phyloP scores from a whole-genome alignment of 1,140 invertebrate genomes.

The Bombus superbus region DNA sequence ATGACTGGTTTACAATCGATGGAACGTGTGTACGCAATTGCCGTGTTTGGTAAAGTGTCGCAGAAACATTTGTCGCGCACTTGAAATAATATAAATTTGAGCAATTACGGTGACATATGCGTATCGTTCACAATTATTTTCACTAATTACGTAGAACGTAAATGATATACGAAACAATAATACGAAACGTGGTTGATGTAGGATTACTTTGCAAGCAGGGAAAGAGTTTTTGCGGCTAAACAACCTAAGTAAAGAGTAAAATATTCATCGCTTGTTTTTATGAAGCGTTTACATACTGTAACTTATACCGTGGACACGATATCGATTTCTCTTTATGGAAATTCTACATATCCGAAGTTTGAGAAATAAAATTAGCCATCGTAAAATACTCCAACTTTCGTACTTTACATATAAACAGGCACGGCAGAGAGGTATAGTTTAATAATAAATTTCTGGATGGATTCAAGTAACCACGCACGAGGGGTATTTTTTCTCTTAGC shows the following conservation, averaged over 20 bases:
- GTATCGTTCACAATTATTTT: neutral
- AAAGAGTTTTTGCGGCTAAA: too few relatives aligned
- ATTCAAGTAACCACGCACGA: neutral
- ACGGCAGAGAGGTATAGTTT: neutral
- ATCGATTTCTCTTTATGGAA: neutral
- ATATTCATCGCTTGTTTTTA: too few relatives aligned
- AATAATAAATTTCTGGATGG: neutral
- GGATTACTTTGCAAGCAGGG: too few relatives aligned
- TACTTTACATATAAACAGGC: neutral
- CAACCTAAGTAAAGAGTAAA: too few relatives aligned
- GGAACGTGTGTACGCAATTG: neutral
- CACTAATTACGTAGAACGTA: too few relatives aligned
- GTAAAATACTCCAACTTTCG: neutral
- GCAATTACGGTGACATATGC: neutral
- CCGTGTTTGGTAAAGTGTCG: neutral
- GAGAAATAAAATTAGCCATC: neutral
- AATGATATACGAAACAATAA: too few relatives aligned
- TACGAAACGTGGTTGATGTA: too few relatives aligned
- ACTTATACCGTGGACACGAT: too few relatives aligned
- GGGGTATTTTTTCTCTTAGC: neutral
- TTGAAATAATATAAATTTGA: neutral
- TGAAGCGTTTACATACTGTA: too few relatives aligned
- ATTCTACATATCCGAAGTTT: neutral
- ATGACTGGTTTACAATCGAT: conserved; percentile 18
- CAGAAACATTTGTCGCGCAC: neutral